phyloP scores from a whole-genome alignment of 2,888 invertebrate species.

The Cenopis cana region DNA sequence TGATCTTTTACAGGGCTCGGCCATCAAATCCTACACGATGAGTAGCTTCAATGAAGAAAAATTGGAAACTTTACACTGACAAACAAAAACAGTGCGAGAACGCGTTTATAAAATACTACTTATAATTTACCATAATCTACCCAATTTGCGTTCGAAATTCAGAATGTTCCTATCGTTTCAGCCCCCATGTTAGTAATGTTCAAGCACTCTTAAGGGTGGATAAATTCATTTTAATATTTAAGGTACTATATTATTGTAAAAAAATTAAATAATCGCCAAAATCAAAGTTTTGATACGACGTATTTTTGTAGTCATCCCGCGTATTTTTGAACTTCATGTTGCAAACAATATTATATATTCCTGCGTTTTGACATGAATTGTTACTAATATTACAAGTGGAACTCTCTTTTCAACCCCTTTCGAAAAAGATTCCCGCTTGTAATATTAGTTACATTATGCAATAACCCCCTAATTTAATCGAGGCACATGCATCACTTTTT shows the following conservation, averaged over 20 bases:
- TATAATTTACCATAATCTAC: conserved; percentile 7
- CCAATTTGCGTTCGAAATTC: conserved; percentile 19
- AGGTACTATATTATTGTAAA: conserved; percentile 22
- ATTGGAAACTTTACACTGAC: neutral
- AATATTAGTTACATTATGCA: no score
- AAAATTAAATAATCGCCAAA: conserved; percentile 32
- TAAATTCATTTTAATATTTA: conserved; percentile 27
- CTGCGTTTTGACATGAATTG: neutral
- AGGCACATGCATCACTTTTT: neutral
- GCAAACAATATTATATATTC: no score
- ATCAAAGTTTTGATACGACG: conserved; percentile 31
- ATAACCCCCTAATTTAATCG: neutral
- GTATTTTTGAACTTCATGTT: neutral
- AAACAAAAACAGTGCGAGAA: neutral
- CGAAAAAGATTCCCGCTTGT: no score
- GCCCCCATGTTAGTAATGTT: conserved; percentile 9
- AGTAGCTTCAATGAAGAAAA: conserved; percentile 26
- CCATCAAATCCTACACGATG: conserved; percentile 1
- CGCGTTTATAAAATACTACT: conserved; percentile 10
- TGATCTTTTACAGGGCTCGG: conserved; percentile 10
- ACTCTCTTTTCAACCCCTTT: no score
- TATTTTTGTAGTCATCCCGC: conserved; percentile 30
- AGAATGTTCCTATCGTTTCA: conserved; percentile 22
- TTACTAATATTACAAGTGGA: no score
- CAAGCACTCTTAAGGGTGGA: conserved; percentile 35